Evolutionary conservation across 2,113 vertebrate species (phyloP).

Genomic region (Anolis sagrei): DNA sequence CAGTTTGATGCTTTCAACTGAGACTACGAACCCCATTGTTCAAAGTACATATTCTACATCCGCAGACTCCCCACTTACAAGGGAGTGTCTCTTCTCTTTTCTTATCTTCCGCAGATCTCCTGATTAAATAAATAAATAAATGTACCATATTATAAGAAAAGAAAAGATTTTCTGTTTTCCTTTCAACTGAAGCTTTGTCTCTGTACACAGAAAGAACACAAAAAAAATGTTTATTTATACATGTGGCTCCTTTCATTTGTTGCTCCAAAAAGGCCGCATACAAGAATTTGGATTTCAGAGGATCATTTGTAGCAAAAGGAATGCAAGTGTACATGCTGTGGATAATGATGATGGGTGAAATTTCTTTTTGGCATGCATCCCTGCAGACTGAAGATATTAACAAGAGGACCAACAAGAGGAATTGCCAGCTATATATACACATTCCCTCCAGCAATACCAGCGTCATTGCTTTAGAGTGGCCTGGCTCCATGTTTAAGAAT

Average conservation of each 20-base stretch:
- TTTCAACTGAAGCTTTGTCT: conserved; percentile 51
- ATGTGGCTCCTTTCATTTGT: conserved; percentile 50
- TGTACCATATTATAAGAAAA: conserved; percentile 53
- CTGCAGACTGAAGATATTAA: conserved; percentile 70
- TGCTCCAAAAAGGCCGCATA: conserved; percentile 37
- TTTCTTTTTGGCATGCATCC: conserved; percentile 64
- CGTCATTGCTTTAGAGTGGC: conserved; percentile 54
- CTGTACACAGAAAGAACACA: conserved; percentile 38
- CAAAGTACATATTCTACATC: background rate
- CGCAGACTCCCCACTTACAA: conserved; percentile 43
- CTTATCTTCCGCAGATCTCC: conserved; percentile 45
- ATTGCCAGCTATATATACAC: conserved; percentile 51
- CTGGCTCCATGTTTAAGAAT: conserved; percentile 66
- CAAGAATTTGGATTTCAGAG: conserved; percentile 49
- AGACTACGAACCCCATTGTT: background rate
- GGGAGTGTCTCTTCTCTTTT: conserved; percentile 46
- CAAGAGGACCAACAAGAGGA: conserved; percentile 33
- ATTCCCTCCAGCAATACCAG: conserved; percentile 27
- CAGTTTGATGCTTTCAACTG: background rate
- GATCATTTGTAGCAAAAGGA: conserved; percentile 53
- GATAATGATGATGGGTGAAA: conserved; percentile 64
- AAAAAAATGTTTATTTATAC: conserved; percentile 68
- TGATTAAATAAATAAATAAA: conserved; percentile 15
- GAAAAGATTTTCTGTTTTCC: conserved; percentile 49
- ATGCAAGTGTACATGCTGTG: conserved; percentile 37